Percentiles rank a stretch among this genome's conserved stretches.
Evolutionary conservation across 2,888 invertebrate species (phyloP).

Genomic region (Penaeus monodon): DNA sequence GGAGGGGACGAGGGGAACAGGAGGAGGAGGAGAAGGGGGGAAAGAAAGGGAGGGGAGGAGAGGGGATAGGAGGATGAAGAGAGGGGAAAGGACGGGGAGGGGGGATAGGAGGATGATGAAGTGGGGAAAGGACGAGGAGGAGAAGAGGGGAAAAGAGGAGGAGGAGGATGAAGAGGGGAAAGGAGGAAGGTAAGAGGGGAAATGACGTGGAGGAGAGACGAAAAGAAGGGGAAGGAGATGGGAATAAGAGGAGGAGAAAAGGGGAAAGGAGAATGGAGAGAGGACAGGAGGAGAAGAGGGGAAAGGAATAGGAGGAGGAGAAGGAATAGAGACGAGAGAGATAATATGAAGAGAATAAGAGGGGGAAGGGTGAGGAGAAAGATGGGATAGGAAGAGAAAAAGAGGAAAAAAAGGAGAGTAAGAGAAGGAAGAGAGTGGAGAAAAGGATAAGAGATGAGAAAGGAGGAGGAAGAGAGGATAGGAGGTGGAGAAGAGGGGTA

Average conservation of each 20-base stretch:
- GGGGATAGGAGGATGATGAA: neutral
- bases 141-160: neutral
- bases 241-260: no score
- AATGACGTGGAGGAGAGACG: neutral
- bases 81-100: neutral
- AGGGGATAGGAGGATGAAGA: neutral
- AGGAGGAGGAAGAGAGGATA: no score
- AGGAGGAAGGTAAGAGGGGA: neutral
- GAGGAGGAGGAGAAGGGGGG: neutral
- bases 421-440: no score
- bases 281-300: neutral
- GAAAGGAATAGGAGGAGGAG: no score
- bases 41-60: neutral
- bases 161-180: neutral
- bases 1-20: neutral
- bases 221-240: neutral
- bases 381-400: no score
- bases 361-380: no score
- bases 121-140: neutral
- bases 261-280: no score
- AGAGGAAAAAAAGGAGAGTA: no score
- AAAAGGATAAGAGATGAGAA: no score
- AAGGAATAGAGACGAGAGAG: no score
- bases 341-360: no score
- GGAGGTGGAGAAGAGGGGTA: no score